Evolutionary conservation across 37 sponge, comb jelly and placozoan genomes (phyloP).

Genomic region (Beroe ovata): DNA sequence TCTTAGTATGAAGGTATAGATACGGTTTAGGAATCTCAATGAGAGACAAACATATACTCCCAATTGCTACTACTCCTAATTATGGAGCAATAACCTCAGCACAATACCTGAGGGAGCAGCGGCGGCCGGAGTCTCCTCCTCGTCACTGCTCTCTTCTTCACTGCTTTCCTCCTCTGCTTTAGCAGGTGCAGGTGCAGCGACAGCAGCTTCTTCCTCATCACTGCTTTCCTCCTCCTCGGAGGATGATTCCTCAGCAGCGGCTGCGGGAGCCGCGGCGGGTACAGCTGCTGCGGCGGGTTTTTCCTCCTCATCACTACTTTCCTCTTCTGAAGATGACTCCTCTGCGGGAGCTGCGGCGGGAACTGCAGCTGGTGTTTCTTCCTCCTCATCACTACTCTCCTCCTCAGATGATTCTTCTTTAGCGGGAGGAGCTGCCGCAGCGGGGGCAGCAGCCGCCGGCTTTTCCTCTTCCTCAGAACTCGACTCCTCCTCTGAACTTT

Average conservation of each 20-base stretch:
- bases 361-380: conserved; percentile 60
- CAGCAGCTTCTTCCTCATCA: not conserved
- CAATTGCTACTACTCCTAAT: no score
- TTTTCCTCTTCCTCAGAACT: conserved; percentile 57
- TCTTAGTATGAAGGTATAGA: no score
- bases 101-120: conserved; percentile 23
- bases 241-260: conserved; percentile 23
- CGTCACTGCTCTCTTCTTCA: conserved; percentile 66
- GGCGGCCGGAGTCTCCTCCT: conserved; percentile 43
- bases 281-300: conserved; percentile 2
- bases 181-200: not conserved
- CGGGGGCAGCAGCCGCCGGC: not conserved
- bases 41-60: no score
- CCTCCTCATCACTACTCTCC: conserved; percentile 65
- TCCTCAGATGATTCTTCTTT: conserved; percentile 39
- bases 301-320: conserved; percentile 18
- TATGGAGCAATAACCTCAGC: no score
- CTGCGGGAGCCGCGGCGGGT: not conserved
- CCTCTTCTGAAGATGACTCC: conserved; percentile 50
- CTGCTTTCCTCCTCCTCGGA: conserved; percentile 55
- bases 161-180: not conserved
- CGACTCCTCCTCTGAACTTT: conserved; percentile 27
- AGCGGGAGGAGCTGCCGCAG: conserved; percentile 36
- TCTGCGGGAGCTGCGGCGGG: not conserved
- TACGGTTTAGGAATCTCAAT: no score